phyloP scores from a whole-genome alignment of 2,113 vertebrate species.

The Thalassarche chlororhynchos region DNA sequence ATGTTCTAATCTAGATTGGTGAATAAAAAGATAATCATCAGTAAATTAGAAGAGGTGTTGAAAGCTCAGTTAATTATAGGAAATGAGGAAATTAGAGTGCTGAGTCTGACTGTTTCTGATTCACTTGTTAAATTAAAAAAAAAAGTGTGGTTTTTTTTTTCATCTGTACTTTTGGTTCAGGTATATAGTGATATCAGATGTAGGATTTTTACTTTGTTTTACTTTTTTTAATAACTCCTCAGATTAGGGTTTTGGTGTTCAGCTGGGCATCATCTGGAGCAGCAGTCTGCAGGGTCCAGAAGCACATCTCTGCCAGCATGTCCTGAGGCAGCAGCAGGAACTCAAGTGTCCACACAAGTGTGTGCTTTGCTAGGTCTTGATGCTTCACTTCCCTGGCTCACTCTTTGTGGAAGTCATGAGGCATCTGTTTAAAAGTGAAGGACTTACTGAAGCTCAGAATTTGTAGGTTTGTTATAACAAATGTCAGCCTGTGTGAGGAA shows the following conservation, averaged over 20 bases:
- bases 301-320: neutral
- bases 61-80: slow-evolving; percentile 72
- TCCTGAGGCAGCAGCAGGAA: neutral
- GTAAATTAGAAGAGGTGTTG: slow-evolving; percentile 57
- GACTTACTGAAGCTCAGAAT: neutral
- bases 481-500: neutral
- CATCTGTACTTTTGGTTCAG: neutral
- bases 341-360: neutral
- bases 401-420: neutral
- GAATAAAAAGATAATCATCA: slow-evolving; percentile 59
- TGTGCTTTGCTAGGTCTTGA: neutral
- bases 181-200: neutral
- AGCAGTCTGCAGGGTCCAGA: neutral
- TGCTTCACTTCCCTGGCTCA: neutral
- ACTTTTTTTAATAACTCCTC: neutral
- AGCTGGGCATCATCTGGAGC: neutral
- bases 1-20: slow-evolving; percentile 42
- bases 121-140: slow-evolving; percentile 35
- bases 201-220: too few species aligned
- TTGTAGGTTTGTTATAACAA: neutral
- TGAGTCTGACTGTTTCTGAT: slow-evolving; percentile 63
- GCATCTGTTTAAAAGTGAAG: neutral
- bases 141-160: neutral
- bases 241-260: neutral
- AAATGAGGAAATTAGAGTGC: slow-evolving; percentile 69